These are phyloP conservation scores for Cyrtorhinus lividipennis DNA, from an alignment of 1,140 invertebrate genomes.

Conservation along the genomic window DNA sequence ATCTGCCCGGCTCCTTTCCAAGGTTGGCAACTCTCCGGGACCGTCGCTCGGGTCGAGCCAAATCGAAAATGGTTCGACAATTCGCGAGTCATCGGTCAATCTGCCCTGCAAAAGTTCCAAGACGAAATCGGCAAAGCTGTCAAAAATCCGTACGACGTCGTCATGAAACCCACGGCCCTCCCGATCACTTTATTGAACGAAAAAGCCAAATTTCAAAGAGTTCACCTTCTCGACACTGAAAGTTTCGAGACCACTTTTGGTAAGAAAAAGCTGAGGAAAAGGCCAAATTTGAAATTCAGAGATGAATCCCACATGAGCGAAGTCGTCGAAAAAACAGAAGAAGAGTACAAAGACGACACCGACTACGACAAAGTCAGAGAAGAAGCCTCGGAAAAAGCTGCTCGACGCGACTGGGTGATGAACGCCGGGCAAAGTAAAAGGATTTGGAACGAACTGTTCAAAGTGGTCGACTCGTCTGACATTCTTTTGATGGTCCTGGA, in stretches of 20 bases:
- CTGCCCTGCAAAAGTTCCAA: slow-evolving; percentile 92
- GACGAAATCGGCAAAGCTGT: slow-evolving; percentile 85
- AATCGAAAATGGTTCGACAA: slow-evolving; percentile 98
- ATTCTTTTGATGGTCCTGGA: slow-evolving; percentile 71
- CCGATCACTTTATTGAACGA: slow-evolving; percentile 92
- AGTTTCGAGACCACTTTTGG: slow-evolving; percentile 90
- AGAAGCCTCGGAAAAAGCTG: slow-evolving; percentile 58
- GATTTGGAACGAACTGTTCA: slow-evolving; percentile 99
- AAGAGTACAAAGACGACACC: slow-evolving; percentile 57
- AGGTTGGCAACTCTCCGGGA: slow-evolving; percentile 72
- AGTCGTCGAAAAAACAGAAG: slow-evolving; percentile 48
- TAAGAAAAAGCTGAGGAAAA: slow-evolving; percentile 80
- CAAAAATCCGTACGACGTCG: slow-evolving; percentile 92
- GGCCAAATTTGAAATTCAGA: slow-evolving; percentile 64
- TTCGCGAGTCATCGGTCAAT: slow-evolving; percentile 80
- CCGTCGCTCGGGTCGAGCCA: slow-evolving; percentile 86
- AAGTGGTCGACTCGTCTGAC: slow-evolving; percentile 98
- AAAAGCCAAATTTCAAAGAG: slow-evolving; percentile 72
- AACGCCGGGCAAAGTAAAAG: slow-evolving; percentile 87
- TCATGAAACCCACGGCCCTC: slow-evolving; percentile 91
- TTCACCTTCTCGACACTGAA: slow-evolving; percentile 92
- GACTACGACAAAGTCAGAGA: slow-evolving; percentile 72
- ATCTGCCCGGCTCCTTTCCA: slow-evolving; percentile 89
- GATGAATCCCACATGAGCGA: slow-evolving; percentile 57
- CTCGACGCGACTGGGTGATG: slow-evolving; percentile 72